phyloP scores from a whole-genome alignment of 2,113 vertebrate genomes.

The Parus major region DNA sequence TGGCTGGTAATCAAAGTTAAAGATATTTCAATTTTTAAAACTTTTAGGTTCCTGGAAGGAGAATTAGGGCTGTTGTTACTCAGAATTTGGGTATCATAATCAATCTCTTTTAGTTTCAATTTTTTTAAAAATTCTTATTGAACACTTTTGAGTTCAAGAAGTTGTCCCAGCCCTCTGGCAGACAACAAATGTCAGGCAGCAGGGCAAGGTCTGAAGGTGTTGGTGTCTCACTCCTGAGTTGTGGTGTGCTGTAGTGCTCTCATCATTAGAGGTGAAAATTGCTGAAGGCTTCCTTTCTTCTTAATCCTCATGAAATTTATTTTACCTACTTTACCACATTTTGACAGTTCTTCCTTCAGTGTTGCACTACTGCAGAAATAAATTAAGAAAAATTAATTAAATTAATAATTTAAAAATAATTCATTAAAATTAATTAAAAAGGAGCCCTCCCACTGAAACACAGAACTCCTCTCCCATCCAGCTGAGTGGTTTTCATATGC shows the following conservation, averaged over 20 bases:
- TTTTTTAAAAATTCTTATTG: neutral
- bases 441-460: neutral
- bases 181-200: neutral
- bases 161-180: neutral
- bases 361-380: rapidly evolving
- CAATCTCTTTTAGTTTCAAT: neutral
- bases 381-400: neutral
- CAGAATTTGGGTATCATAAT: neutral
- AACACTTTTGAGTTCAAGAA: neutral
- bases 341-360: neutral
- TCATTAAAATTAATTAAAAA: neutral
- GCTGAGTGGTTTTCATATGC: neutral
- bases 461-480: neutral
- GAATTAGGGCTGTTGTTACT: neutral
- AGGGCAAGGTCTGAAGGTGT: neutral
- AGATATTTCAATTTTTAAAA: neutral
- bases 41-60: neutral
- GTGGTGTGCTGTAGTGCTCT: neutral
- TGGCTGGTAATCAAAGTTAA: neutral
- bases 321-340: neutral
- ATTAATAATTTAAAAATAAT: neutral
- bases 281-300: neutral
- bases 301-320: neutral
- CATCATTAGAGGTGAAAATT: neutral
- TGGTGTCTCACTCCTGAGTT: neutral